phyloP scores from a whole-genome alignment of 2,888 invertebrate genomes.

The Corythucha ciliata region DNA sequence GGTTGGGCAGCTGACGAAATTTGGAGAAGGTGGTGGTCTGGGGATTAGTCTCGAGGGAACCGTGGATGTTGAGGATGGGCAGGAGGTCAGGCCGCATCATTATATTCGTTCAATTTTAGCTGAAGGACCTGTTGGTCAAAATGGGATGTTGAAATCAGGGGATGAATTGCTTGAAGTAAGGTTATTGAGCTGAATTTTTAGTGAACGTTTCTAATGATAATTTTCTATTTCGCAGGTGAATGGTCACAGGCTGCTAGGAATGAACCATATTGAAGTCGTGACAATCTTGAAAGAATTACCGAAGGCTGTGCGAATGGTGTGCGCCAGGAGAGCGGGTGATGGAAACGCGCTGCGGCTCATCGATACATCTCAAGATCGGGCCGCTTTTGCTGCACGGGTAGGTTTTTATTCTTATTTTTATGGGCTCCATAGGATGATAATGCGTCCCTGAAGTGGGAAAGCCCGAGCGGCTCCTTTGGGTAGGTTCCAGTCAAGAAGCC shows the following conservation, averaged over 20 bases:
- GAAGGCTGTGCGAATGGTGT: constrained; percentile 82
- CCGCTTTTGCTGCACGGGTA: constrained; percentile 66
- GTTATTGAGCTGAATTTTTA: not conserved
- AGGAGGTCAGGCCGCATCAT: constrained; percentile 96
- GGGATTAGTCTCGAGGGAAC: constrained; percentile 97
- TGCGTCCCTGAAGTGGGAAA: not conserved
- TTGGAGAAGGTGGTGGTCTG: constrained; percentile 83
- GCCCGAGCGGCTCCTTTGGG: not conserved
- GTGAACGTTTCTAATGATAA: not conserved
- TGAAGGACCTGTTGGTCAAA: constrained; percentile 95
- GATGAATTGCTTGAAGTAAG: constrained; percentile 79
- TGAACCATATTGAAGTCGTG: constrained; percentile 92
- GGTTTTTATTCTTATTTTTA: constrained; percentile 31
- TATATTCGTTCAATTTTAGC: constrained; percentile 93
- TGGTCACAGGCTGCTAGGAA: constrained; percentile 75
- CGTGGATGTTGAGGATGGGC: constrained; percentile 94
- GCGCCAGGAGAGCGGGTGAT: constrained; percentile 51
- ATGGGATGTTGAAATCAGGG: constrained; percentile 78
- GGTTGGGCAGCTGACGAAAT: constrained; percentile 87
- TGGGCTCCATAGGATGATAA: not conserved
- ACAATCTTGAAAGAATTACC: constrained; percentile 86
- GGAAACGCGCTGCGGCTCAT: constrained; percentile 52
- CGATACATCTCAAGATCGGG: constrained; percentile 66
- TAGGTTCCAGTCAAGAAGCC: not conserved
- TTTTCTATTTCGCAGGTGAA: constrained; percentile 58